A percentile compares a stretch with the other conserved stretches of the same genome.
Conservation (phyloP, 2,113 vertebrate species). For the Barnardius zonarius region DNA sequence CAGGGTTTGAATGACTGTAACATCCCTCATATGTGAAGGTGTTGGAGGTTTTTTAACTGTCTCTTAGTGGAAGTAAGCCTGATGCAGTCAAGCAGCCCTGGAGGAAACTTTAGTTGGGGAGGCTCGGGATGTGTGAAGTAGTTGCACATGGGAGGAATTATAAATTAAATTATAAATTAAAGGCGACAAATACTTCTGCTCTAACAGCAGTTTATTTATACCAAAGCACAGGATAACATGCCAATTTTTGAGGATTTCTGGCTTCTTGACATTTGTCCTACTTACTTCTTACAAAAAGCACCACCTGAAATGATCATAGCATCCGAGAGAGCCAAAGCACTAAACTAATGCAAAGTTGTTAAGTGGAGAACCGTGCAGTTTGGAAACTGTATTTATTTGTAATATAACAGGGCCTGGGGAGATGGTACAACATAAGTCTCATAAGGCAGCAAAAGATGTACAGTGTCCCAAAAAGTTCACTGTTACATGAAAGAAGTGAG, state of each 20-base stretch:
- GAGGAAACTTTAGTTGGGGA: neutral
- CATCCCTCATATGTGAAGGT: neutral
- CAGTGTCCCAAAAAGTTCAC: neutral
- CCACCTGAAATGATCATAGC: neutral
- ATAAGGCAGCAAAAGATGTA: neutral
- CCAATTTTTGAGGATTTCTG: conserved; percentile 11
- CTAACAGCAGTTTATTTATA: conserved; percentile 2
- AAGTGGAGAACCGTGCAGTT: neutral
- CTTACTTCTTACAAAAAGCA: neutral
- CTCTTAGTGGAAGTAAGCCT: neutral
- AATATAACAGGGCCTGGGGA: neutral
- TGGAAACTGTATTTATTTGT: neutral
- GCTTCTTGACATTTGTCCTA: conserved; percentile 2
- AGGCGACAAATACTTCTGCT: neutral
- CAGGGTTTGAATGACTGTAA: neutral
- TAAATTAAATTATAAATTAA: neutral
- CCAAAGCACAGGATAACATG: neutral
- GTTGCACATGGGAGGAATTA: neutral
- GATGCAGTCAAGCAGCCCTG: neutral
- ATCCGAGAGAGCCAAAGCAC: neutral
- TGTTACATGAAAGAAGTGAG: neutral
- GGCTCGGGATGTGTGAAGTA: neutral
- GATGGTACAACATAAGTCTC: neutral
- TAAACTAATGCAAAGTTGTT: neutral
- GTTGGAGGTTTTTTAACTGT: neutral